phyloP scores from a whole-genome alignment of 2,113 vertebrate genomes.

The Brachionichthys hirsutus region DNA sequence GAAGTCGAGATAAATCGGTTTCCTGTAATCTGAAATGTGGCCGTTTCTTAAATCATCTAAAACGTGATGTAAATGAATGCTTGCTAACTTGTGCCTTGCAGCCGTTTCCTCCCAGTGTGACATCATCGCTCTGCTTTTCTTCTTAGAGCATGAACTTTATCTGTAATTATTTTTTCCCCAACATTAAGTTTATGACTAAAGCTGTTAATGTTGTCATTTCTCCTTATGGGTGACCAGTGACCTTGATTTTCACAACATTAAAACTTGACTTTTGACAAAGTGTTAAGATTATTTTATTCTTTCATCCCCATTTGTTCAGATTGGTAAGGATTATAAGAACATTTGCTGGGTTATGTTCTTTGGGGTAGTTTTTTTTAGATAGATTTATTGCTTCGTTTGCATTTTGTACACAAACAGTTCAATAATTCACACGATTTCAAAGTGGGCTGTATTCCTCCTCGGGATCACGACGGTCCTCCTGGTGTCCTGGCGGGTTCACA shows the following conservation, averaged over 20 bases:
- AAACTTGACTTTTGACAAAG: slow-evolving; percentile 57
- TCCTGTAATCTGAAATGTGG: background rate
- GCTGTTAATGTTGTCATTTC: slow-evolving; percentile 59
- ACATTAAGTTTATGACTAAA: slow-evolving; percentile 37
- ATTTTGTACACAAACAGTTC: background rate
- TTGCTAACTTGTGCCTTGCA: no score
- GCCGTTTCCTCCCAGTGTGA: background rate
- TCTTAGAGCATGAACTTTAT: slow-evolving; percentile 25
- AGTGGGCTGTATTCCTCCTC: slow-evolving; percentile 72
- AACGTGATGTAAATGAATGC: no score
- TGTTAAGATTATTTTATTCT: background rate
- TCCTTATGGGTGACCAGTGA: slow-evolving; percentile 33
- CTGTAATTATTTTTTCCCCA: slow-evolving; percentile 60
- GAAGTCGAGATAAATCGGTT: background rate
- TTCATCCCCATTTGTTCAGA: background rate
- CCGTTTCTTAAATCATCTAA: no score
- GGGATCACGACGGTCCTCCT: slow-evolving; percentile 6
- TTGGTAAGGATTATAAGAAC: background rate
- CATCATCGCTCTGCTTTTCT: slow-evolving; percentile 19
- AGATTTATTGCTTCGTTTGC: no score
- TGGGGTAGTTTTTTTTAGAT: no score
- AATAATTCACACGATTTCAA: slow-evolving; percentile 40
- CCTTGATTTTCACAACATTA: slow-evolving; percentile 62
- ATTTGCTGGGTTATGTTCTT: background rate
- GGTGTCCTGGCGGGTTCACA: slow-evolving; percentile 34